Base-by-base conservation (phyloP, 2,888 invertebrate species). In the Dioctria linearis region DNA sequence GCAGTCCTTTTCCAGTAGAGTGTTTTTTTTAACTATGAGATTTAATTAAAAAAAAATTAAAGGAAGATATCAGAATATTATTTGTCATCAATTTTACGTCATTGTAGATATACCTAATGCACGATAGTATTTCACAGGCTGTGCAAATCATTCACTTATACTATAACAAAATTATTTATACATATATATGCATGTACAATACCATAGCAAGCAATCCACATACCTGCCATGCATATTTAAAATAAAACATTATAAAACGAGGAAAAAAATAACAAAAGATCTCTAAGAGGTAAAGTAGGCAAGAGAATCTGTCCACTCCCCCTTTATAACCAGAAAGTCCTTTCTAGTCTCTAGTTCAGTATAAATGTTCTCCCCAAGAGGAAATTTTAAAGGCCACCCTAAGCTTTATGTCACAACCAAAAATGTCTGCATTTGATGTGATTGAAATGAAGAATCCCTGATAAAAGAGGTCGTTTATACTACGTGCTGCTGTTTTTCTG, bases 401-500 rank as follows among this genome's bases (percentile, higher is more conserved):
- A 81, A 81, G 81, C 80, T 81, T 81, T 67, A 80, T 84, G 84
- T 84, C 84, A 84, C 80, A 83, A 84, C 81, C 84, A 84, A 83
- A 84, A 84, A 84, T 84, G 84, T 84, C 84, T 84, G 84, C 83
- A 82, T 84, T 83, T 84, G 84, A 84, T 84, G 83, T 84, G 84
- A 84, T 84, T 84, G 84, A 84, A 84, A 84, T 84, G 83, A 84
- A 84, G 84, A 84, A 84, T 84, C 83, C 82, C 83, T 82, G 84
- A 84, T 84, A 84, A 84, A 84, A 83, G 84, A 84, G 84, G 83
- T 84, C 83, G 84, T 84, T 84, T 84, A 81, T 84, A 82, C 82
- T 82, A 80, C 81, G 81, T 80, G 81, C 76, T 76, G 75, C 80
- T 79, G 79, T 82, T 82, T 80, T 79, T 79, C 69, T 79, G 67